phyloP scores from a whole-genome alignment of 2,797 vertebrate genomes.

The Chromobotia macracanthus region DNA sequence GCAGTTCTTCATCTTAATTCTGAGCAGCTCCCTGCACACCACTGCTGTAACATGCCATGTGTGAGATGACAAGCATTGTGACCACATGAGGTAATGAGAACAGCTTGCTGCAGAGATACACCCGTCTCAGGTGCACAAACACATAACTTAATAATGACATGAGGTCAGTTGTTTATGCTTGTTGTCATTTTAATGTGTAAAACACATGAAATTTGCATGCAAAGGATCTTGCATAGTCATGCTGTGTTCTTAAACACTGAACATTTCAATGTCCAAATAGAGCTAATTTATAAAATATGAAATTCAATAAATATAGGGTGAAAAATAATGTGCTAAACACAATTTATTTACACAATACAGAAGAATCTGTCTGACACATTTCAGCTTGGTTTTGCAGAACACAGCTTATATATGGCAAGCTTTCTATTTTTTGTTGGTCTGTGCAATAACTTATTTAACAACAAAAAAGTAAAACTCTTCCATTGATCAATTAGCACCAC shows the following conservation, averaged over 20 bases:
- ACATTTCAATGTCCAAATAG: not conserved
- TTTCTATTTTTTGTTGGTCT: not conserved
- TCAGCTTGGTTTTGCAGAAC: not conserved
- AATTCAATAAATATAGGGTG: no score
- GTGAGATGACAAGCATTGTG: slow-evolving; percentile 81
- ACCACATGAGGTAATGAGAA: slow-evolving; percentile 83
- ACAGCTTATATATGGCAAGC: not conserved
- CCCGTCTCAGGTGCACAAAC: slow-evolving; percentile 59
- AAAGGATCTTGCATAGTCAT: not conserved
- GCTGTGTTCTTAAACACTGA: not conserved
- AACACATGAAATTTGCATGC: slow-evolving; percentile 6
- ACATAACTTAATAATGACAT: slow-evolving; percentile 41
- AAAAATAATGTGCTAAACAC: not conserved
- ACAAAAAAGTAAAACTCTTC: not conserved
- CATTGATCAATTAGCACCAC: not conserved
- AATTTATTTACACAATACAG: no score
- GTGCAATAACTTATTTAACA: not conserved
- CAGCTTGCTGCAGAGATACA: slow-evolving; percentile 53
- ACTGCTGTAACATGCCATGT: slow-evolving; percentile 72
- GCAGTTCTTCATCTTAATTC: slow-evolving; percentile 76
- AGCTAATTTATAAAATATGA: not conserved
- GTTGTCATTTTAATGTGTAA: slow-evolving; percentile 13
- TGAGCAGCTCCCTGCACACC: slow-evolving; percentile 72
- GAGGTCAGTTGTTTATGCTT: slow-evolving; percentile 63
- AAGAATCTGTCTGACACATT: no score